These are phyloP conservation scores for Sinonovacula constricta DNA, from an alignment of 1,140 invertebrate species.

Conservation along the genomic window DNA sequence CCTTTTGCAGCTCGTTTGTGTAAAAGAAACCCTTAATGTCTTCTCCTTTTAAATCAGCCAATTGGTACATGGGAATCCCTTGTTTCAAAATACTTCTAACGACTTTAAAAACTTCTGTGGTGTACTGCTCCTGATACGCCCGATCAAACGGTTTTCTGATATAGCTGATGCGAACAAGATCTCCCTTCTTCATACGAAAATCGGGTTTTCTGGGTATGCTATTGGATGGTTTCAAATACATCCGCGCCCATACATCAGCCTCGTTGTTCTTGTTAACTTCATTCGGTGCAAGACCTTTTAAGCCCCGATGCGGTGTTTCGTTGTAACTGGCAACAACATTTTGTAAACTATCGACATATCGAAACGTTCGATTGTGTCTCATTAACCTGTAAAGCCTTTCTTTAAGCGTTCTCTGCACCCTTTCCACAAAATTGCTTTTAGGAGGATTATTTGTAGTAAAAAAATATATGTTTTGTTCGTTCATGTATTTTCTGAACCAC, in stretches of 20 bases:
- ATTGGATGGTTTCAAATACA: slow-evolving; percentile 33
- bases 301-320: slow-evolving; percentile 46
- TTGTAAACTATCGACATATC: slow-evolving; percentile 32
- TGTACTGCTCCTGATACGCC: slow-evolving; percentile 38
- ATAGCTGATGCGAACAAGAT: slow-evolving; percentile 41
- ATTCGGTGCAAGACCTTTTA: slow-evolving; percentile 46
- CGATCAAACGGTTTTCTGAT: slow-evolving; percentile 23
- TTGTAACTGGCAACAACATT: slow-evolving; percentile 45
- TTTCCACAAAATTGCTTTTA: slow-evolving; percentile 51
- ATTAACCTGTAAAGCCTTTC: slow-evolving; percentile 39
- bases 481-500: slow-evolving; percentile 31
- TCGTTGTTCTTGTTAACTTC: slow-evolving; percentile 48
- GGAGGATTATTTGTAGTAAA: slow-evolving; percentile 45
- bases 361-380: slow-evolving; percentile 16
- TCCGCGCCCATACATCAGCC: slow-evolving; percentile 41
- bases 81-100: slow-evolving; percentile 17
- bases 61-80: slow-evolving; percentile 30
- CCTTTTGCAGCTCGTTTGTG: slow-evolving; percentile 22
- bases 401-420: slow-evolving; percentile 49
- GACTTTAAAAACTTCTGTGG: slow-evolving; percentile 40
- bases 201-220: not conserved
- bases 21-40: slow-evolving; percentile 27
- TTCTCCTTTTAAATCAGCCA: slow-evolving; percentile 13
- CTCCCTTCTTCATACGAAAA: slow-evolving; percentile 31
- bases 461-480: slow-evolving; percentile 31